phyloP scores from a whole-genome alignment of 2,888 invertebrate genomes.

The Vanessa cardui region DNA sequence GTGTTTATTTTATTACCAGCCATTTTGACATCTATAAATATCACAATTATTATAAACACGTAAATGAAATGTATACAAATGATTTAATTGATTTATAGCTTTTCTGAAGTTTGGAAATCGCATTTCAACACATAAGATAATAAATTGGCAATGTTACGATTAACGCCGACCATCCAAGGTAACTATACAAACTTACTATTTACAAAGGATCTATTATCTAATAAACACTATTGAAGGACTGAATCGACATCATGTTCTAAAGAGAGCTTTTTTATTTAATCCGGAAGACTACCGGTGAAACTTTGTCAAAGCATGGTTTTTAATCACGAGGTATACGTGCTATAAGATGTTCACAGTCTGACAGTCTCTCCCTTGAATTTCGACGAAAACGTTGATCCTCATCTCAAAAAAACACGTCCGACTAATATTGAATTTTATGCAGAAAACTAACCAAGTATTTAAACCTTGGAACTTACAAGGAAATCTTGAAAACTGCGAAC shows the following conservation, averaged over 20 bases:
- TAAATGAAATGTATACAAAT: too few species aligned
- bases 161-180: constrained; percentile 58
- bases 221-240: constrained; percentile 24
- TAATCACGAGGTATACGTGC: constrained; percentile 58
- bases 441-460: constrained; percentile 61
- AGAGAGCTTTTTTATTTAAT: constrained; percentile 6
- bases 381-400: constrained; percentile 53
- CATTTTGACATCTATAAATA: constrained; percentile 56
- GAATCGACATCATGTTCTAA: neutral
- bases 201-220: constrained; percentile 37
- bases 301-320: constrained; percentile 59
- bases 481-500: constrained; percentile 68
- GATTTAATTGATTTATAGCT: too few species aligned
- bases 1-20: constrained; percentile 73
- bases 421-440: constrained; percentile 50
- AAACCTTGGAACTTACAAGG: constrained; percentile 59
- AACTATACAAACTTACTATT: constrained; percentile 35
- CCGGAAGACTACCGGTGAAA: constrained; percentile 18
- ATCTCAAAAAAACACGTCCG: constrained; percentile 45
- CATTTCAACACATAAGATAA: neutral
- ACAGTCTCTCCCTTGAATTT: constrained; percentile 80
- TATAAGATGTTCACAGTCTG: constrained; percentile 63
- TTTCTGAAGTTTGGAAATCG: neutral
- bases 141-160: constrained; percentile 49
- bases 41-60: too few species aligned